phyloP scores from a whole-genome alignment of 2,888 invertebrate species.

The Osedax fenrisi region DNA sequence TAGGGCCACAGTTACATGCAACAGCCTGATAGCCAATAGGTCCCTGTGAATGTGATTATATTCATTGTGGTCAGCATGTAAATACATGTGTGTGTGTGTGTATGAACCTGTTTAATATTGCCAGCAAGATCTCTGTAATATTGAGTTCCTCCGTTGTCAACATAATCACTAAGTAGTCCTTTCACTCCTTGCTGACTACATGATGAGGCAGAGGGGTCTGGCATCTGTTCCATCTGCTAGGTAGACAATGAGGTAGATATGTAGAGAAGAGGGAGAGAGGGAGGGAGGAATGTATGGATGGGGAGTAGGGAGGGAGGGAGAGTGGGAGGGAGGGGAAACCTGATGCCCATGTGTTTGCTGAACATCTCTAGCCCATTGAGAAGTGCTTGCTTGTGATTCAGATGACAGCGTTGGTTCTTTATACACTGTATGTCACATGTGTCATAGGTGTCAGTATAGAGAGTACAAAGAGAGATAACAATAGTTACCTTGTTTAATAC shows the following conservation, averaged over 20 bases:
- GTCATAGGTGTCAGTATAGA: too few species aligned
- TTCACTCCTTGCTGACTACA: neutral
- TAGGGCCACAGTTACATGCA: conserved; percentile 79
- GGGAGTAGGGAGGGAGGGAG: too few species aligned
- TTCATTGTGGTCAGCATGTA: neutral
- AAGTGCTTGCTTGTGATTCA: too few species aligned
- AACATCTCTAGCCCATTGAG: neutral
- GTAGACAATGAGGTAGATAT: too few species aligned
- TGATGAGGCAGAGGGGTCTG: neutral
- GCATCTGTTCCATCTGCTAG: too few species aligned
- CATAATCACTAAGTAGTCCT: conserved; percentile 47
- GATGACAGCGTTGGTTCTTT: too few species aligned
- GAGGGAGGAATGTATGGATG: too few species aligned
- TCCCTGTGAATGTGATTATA: conserved; percentile 54
- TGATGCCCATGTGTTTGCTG: neutral
- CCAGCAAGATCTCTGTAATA: conserved; percentile 87
- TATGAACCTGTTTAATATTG: conserved; percentile 67
- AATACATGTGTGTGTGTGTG: neutral
- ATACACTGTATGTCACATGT: too few species aligned
- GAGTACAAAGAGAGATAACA: too few species aligned
- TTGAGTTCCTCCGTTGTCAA: conserved; percentile 62
- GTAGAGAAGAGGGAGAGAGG: too few species aligned
- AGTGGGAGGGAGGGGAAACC: too few species aligned
- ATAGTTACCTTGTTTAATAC: neutral
- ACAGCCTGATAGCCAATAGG: conserved; percentile 62